These are phyloP conservation scores for Odocoileus virginianus DNA, from an alignment of 2,113 vertebrate species.

Conservation along the genomic window DNA sequence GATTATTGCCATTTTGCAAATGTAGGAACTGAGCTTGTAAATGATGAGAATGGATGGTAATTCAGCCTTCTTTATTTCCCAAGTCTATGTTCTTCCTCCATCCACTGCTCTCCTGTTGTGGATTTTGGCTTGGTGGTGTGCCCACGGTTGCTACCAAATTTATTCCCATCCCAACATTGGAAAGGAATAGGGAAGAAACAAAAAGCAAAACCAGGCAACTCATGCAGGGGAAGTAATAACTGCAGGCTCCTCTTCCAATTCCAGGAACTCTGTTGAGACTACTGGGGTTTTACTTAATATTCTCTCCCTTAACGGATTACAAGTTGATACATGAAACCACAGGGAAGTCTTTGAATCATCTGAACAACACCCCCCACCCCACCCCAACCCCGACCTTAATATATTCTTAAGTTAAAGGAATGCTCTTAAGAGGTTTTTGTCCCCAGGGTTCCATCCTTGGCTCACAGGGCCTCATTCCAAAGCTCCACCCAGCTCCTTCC, in stretches of 20 bases:
- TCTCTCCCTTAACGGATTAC: background rate
- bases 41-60: no score
- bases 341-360: background rate
- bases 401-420: background rate
- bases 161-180: fast-evolving
- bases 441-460: background rate
- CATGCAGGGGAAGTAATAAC: fast-evolving
- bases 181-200: background rate
- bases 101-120: background rate
- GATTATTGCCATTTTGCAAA: fast-evolving
- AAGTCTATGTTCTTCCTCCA: background rate
- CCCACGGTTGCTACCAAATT: fast-evolving
- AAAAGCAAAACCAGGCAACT: background rate
- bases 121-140: background rate
- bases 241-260: background rate
- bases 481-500: background rate
- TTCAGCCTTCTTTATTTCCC: no score
- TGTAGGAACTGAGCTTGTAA: fast-evolving
- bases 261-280: background rate
- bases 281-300: fast-evolving
- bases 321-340: background rate
- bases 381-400: background rate
- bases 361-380: background rate
- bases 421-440: background rate
- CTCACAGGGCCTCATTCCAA: background rate